phyloP scores from a whole-genome alignment of 2,888 invertebrate genomes.

The Gastrophysa polygoni region DNA sequence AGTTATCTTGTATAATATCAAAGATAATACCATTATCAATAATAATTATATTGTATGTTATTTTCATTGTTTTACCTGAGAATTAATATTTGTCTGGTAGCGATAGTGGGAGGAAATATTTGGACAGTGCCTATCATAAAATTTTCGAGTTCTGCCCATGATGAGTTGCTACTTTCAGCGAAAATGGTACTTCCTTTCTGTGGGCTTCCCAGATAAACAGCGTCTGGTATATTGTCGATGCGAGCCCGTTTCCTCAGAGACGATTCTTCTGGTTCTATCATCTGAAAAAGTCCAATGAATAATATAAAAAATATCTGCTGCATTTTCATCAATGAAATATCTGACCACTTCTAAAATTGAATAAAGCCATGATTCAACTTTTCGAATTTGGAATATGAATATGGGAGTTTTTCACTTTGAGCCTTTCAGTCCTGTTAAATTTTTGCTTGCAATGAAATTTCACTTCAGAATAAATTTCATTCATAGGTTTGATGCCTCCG shows the following conservation, averaged over 20 bases:
- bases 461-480: too few relatives aligned
- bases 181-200: conserved; percentile 39
- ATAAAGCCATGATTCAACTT: too few relatives aligned
- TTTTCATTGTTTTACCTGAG: conserved; percentile 61
- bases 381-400: too few relatives aligned
- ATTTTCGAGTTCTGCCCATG: conserved; percentile 90
- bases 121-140: conserved; percentile 89
- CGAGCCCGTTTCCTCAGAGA: conserved; percentile 42
- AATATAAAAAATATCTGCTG: background rate
- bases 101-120: conserved; percentile 86
- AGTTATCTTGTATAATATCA: too few relatives aligned
- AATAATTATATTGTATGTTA: background rate
- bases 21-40: too few relatives aligned
- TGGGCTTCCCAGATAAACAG: conserved; percentile 33
- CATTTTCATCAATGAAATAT: too few relatives aligned
- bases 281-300: conserved; percentile 18
- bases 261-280: conserved; percentile 32
- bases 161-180: conserved; percentile 78
- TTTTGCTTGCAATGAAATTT: too few relatives aligned
- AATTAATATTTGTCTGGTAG: conserved; percentile 91
- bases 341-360: too few relatives aligned
- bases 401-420: too few relatives aligned
- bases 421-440: too few relatives aligned
- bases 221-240: conserved; percentile 32
- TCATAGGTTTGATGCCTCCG: too few relatives aligned